A percentile compares a stretch with the other conserved stretches of the same genome.
phyloP scores from a whole-genome alignment of 2,113 vertebrate species.

The Ancistrus triradiatus region DNA sequence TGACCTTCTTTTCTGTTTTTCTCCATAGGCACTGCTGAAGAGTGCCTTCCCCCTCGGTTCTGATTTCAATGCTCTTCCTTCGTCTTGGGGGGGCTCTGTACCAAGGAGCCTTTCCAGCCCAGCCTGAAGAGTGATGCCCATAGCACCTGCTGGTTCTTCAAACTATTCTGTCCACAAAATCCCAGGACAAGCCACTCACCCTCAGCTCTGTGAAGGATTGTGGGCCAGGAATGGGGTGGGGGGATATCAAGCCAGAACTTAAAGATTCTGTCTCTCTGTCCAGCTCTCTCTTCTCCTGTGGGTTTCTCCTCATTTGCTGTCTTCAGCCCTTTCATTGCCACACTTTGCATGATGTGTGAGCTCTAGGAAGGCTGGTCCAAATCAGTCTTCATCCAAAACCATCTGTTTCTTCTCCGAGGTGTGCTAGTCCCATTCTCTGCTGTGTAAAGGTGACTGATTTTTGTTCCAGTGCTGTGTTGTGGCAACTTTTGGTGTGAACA shows the following conservation, averaged over 20 bases:
- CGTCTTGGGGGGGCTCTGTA: constrained; percentile 73
- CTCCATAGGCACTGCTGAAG: constrained; percentile 63
- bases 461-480: constrained; percentile 63
- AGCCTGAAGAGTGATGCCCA: constrained; percentile 78
- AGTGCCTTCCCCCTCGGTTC: constrained; percentile 73
- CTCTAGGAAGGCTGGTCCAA: constrained; percentile 61
- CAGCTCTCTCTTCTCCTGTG: constrained; percentile 56
- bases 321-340: constrained; percentile 65
- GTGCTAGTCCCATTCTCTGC: constrained; percentile 60
- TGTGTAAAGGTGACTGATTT: constrained; percentile 64
- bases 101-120: constrained; percentile 68
- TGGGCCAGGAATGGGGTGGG: constrained; percentile 58
- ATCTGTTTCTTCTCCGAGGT: constrained; percentile 61
- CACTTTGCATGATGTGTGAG: constrained; percentile 77
- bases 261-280: constrained; percentile 69
- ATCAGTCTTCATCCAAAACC: constrained; percentile 66
- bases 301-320: constrained; percentile 65
- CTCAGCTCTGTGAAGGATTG: constrained; percentile 69
- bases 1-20: constrained; percentile 21
- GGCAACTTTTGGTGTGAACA: constrained; percentile 51
- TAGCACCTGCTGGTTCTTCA: constrained; percentile 78
- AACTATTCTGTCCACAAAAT: constrained; percentile 74
- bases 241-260: constrained; percentile 63
- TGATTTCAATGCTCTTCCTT: constrained; percentile 79
- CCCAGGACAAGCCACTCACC: constrained; percentile 74